phyloP scores from a whole-genome alignment of 2,797 vertebrate species.

The Chaenodraco wilsoni region DNA sequence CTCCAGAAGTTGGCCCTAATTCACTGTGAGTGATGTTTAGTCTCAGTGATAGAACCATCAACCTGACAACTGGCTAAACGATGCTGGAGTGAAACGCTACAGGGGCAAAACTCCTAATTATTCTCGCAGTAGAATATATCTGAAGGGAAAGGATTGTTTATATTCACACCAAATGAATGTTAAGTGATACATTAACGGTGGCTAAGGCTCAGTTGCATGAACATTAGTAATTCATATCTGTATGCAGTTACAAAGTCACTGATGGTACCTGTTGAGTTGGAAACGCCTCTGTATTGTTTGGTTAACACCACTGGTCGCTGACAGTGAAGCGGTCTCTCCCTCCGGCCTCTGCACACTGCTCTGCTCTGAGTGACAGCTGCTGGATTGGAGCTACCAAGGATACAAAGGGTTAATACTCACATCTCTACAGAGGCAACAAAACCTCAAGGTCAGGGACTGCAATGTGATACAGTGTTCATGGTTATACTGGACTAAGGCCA shows the following conservation, averaged over 20 bases:
- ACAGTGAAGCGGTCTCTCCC: slow-evolving; percentile 25
- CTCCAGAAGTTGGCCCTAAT: slow-evolving; percentile 27
- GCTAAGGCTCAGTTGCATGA: not conserved
- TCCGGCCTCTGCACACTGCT: slow-evolving; percentile 28
- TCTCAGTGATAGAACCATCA: slow-evolving; percentile 17
- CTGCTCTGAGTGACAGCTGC: slow-evolving; percentile 45
- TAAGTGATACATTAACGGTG: not conserved
- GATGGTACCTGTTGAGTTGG: slow-evolving; percentile 59
- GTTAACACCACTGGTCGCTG: slow-evolving; percentile 24
- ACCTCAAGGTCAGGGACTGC: not conserved
- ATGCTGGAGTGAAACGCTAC: slow-evolving; percentile 2
- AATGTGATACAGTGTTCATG: not conserved
- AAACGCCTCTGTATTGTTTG: slow-evolving; percentile 22
- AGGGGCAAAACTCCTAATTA: slow-evolving; percentile 26
- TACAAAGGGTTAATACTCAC: slow-evolving; percentile 17
- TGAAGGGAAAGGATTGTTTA: not conserved
- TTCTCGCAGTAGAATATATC: slow-evolving; percentile 2
- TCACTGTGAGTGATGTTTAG: slow-evolving; percentile 10
- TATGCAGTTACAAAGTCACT: not conserved
- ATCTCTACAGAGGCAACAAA: slow-evolving; percentile 1
- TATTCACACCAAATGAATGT: not conserved
- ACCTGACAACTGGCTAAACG: slow-evolving; percentile 22
- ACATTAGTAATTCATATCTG: not conserved
- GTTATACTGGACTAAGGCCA: not conserved
- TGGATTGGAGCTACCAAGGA: slow-evolving; percentile 45